Conservation (phyloP, 2,113 vertebrate genomes). For the Canis aureus region DNA sequence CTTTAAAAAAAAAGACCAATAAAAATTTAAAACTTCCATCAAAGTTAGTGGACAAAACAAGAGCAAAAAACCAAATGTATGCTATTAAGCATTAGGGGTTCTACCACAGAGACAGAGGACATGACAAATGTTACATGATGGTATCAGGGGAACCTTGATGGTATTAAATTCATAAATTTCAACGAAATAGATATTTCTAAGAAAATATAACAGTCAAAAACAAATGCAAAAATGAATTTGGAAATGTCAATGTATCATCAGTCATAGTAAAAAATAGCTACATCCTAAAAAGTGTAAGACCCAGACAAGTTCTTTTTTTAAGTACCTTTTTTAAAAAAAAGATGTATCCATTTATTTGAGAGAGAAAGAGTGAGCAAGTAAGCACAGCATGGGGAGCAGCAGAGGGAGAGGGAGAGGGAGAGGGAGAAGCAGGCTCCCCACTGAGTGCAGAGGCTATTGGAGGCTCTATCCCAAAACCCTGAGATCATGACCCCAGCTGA, state of each 20-base stretch:
- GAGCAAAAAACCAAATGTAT: background rate
- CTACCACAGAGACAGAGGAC: background rate
- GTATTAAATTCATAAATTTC: background rate
- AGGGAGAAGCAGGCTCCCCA: background rate
- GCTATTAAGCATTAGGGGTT: background rate
- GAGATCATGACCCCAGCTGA: too few relatives aligned
- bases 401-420: background rate
- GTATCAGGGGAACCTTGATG: background rate
- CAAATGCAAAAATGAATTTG: background rate
- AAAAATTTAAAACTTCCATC: background rate
- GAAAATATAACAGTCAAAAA: background rate
- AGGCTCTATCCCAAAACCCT: too few relatives aligned
- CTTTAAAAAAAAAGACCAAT: background rate
- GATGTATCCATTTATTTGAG: background rate
- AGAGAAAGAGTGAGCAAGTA: background rate
- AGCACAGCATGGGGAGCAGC: background rate
- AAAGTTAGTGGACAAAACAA: background rate
- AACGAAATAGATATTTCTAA: background rate
- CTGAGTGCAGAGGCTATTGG: background rate
- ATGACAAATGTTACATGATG: background rate
- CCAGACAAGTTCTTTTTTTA: background rate
- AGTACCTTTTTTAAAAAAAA: background rate
- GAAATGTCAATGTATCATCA: background rate
- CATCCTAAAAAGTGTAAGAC: background rate
- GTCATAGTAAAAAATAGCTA: background rate